phyloP scores from a whole-genome alignment of 1,140 invertebrate species.

The Phymastichus coffea region DNA sequence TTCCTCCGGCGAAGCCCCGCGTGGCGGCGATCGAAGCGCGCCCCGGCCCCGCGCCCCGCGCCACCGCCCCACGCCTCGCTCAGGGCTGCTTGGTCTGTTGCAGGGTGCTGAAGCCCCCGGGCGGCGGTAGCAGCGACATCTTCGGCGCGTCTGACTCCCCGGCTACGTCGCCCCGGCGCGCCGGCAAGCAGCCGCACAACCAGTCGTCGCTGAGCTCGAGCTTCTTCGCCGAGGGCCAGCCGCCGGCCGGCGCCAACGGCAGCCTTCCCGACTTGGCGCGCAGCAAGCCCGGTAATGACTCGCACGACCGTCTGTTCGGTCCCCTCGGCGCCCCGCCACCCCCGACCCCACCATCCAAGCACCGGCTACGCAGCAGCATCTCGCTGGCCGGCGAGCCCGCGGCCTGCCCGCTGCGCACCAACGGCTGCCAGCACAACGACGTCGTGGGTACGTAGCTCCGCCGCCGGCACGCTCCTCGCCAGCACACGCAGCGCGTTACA shows the following conservation, averaged over 20 bases:
- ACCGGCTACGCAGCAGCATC: constrained; percentile 54
- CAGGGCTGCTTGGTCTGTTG: constrained; percentile 25
- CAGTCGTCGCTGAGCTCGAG: constrained; percentile 51
- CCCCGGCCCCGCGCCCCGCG: too few species aligned
- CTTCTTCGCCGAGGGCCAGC: constrained; percentile 35
- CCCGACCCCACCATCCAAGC: constrained; percentile 52
- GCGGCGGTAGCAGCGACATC: constrained; percentile 66
- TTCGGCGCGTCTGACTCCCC: constrained; percentile 57
- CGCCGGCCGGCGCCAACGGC: not conserved
- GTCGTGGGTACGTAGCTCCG: constrained; percentile 51
- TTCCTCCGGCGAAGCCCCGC: too few species aligned
- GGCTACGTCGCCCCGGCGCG: constrained; percentile 27
- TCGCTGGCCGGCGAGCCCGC: constrained; percentile 28
- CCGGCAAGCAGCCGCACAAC: constrained; percentile 45
- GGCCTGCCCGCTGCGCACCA: constrained; percentile 34
- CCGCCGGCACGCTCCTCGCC: not conserved
- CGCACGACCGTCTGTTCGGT: constrained; percentile 58
- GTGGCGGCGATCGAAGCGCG: too few species aligned
- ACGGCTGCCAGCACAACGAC: constrained; percentile 43
- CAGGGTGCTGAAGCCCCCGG: constrained; percentile 68
- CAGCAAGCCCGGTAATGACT: constrained; percentile 58
- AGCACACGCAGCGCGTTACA: too few species aligned
- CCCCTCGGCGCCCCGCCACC: constrained; percentile 49
- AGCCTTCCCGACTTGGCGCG: constrained; percentile 42
- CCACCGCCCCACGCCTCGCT: too few species aligned